These are phyloP conservation scores for Thunnus albacares DNA, from an alignment of 2,797 vertebrate species.

Conservation along the genomic window DNA sequence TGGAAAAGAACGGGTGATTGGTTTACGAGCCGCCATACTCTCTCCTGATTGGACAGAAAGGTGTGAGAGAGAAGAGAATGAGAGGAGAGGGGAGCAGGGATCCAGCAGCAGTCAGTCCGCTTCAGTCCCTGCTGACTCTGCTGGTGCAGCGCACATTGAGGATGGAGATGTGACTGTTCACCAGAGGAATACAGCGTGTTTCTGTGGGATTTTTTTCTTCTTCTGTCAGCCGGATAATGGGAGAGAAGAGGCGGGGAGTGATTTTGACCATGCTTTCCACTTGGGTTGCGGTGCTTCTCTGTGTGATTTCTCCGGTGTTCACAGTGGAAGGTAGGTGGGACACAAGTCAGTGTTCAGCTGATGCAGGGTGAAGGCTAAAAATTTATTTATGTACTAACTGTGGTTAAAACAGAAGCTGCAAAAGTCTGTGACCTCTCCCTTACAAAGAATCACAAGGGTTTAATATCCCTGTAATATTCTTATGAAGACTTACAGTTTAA, in stretches of 20 bases:
- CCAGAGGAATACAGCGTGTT: constrained; percentile 72
- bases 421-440: neutral
- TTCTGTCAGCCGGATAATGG: constrained; percentile 61
- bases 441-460: no score
- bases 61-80: constrained; percentile 61
- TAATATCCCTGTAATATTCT: neutral
- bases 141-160: constrained; percentile 45
- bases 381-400: constrained; percentile 18
- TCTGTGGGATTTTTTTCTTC: constrained; percentile 65
- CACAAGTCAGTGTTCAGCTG: constrained; percentile 10
- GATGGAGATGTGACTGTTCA: constrained; percentile 80
- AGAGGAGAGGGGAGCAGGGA: constrained; percentile 35
- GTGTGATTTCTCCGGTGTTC: constrained; percentile 69
- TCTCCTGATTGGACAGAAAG: constrained; percentile 81
- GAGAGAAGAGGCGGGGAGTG: constrained; percentile 54
- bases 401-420: neutral
- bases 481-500: neutral
- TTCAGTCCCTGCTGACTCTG: constrained; percentile 62
- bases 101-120: constrained; percentile 41
- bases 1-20: constrained; percentile 79
- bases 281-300: constrained; percentile 70
- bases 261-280: constrained; percentile 57
- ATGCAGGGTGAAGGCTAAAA: constrained; percentile 11
- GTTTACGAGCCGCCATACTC: constrained; percentile 73
- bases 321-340: constrained; percentile 83